Percentiles rank a stretch among this genome's conserved stretches.
Evolutionary conservation across 1,140 invertebrate species (phyloP).

Genomic region (Conus betulinus): DNA sequence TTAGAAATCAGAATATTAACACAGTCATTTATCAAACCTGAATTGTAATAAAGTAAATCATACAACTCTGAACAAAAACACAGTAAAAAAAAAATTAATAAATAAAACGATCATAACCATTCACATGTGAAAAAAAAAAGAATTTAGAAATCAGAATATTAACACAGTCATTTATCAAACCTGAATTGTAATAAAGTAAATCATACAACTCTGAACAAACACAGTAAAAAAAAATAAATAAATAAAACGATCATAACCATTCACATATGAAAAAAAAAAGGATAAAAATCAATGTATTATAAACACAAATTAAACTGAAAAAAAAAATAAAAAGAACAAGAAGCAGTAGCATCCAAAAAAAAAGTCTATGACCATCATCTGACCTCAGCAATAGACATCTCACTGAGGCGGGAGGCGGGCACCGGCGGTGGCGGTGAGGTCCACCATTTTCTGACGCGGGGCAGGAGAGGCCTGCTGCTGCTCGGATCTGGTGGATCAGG

Average conservation of each 20-base stretch:
- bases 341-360: not conserved
- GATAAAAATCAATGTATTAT: no score
- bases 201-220: not conserved
- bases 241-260: not conserved
- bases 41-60: no score
- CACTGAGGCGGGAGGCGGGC: slow-evolving; percentile 72
- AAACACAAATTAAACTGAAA: not conserved
- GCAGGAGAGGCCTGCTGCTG: slow-evolving; percentile 71
- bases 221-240: not conserved
- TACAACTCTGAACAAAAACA: slow-evolving; percentile 9
- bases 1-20: no score
- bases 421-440: slow-evolving; percentile 71
- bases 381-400: slow-evolving; percentile 76
- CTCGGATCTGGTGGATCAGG: slow-evolving; percentile 74
- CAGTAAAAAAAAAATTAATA: not conserved
- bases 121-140: not conserved
- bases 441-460: slow-evolving; percentile 70
- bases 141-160: no score
- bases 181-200: no score
- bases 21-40: no score
- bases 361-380: slow-evolving; percentile 21
- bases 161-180: no score
- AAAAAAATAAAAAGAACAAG: not conserved
- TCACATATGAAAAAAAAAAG: not conserved
- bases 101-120: not conserved